Percentiles rank a stretch among this genome's conserved stretches.
phyloP scores from a whole-genome alignment of 2,797 vertebrate genomes.

The Sorex maritimensis region DNA sequence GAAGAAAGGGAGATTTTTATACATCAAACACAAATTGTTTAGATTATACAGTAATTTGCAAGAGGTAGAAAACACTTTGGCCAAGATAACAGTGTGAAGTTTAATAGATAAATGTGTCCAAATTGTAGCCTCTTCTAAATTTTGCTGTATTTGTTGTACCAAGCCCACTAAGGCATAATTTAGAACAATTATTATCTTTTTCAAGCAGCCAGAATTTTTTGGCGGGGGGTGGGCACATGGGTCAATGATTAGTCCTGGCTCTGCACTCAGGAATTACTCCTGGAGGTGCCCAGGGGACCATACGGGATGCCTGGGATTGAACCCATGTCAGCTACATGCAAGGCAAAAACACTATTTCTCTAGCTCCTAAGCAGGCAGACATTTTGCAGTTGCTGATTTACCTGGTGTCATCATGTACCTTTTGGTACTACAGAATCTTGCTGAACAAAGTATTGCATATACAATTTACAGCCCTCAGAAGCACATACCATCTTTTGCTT shows the following conservation, averaged over 20 bases:
- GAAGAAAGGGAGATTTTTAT: background rate
- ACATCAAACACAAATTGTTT: constrained; percentile 40
- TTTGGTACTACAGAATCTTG: constrained; percentile 48
- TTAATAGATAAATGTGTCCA: constrained; percentile 53
- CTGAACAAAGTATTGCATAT: constrained; percentile 33
- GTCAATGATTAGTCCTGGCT: too few relatives aligned
- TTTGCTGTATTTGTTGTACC: constrained; percentile 54
- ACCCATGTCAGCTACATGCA: too few relatives aligned
- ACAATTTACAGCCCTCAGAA: constrained; percentile 14
- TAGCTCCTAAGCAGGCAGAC: constrained; percentile 53
- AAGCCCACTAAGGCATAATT: constrained; percentile 32
- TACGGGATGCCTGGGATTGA: too few relatives aligned
- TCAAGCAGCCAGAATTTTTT: too few relatives aligned
- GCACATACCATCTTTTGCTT: background rate
- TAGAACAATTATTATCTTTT: constrained; percentile 25
- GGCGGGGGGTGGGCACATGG: too few relatives aligned
- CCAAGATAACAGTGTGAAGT: constrained; percentile 20
- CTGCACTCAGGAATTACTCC: too few relatives aligned
- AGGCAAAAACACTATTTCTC: too few relatives aligned
- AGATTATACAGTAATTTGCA: constrained; percentile 56
- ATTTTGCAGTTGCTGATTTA: constrained; percentile 59
- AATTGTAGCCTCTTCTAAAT: constrained; percentile 39
- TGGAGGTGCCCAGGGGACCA: too few relatives aligned
- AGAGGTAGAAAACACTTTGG: constrained; percentile 53
- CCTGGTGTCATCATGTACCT: constrained; percentile 38